These are phyloP conservation scores for Raja brachyura DNA, from an alignment of 2,113 vertebrate species.

Conservation along the genomic window DNA sequence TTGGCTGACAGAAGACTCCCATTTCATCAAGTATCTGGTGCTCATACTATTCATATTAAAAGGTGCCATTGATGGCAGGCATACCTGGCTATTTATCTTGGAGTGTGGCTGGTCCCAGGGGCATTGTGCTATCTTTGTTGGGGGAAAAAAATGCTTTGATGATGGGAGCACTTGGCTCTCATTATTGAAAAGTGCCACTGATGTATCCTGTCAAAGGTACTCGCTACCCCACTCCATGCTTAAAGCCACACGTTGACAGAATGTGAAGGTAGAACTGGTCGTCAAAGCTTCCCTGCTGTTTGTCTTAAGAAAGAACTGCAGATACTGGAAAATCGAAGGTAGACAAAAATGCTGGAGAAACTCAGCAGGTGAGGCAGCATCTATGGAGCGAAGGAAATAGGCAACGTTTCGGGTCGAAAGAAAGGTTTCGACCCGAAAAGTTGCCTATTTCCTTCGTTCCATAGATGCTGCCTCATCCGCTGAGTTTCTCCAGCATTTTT, in stretches of 20 bases:
- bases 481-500: too few relatives aligned
- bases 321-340: too few relatives aligned
- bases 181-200: neutral
- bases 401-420: too few relatives aligned
- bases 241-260: neutral
- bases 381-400: too few relatives aligned
- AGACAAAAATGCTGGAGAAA: too few relatives aligned
- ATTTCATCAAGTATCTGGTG: neutral
- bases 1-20: neutral
- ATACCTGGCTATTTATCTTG: slow-evolving; percentile 5
- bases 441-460: too few relatives aligned
- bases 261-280: neutral
- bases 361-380: too few relatives aligned
- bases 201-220: neutral
- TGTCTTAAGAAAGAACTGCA: too few relatives aligned
- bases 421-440: too few relatives aligned
- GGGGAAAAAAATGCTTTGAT: neutral
- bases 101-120: neutral
- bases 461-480: too few relatives aligned
- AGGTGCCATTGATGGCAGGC: slow-evolving; percentile 1
- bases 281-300: neutral
- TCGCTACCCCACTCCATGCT: neutral
- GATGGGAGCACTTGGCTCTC: neutral
- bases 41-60: neutral
- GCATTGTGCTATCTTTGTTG: neutral